Base-by-base conservation (phyloP, 2,888 invertebrate genomes). In the Brenthis daphne region DNA sequence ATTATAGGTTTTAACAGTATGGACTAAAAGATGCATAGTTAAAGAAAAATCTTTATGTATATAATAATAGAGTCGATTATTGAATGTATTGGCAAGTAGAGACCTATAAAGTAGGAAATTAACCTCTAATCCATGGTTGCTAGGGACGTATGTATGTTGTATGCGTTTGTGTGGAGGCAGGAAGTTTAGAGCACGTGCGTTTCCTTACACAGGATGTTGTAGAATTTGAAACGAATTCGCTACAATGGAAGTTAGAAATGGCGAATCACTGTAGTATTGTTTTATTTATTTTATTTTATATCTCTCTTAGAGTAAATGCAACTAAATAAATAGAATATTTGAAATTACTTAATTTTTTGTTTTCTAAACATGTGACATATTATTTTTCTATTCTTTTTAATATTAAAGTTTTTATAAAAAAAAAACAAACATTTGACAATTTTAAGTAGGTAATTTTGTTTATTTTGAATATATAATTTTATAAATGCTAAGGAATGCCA, bases 131-230 rank as follows among this genome's bases (percentile, higher is more conserved):
- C 54, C 6, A 57, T 64, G 55, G 51, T 61, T 55, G 50, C 8
- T 56, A 57, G 51, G 54, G 48, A 54, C 29, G 54, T 16, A 47
- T 55, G 33, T 47, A 51, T 56, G n/a, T 20, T 33, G 53, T 53
- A 51, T 58, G 47, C 8, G 47, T 63, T 66, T 72, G 29, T 56
- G 65, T 73, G 37, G 74, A 58, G 77, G 80, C 90, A 87, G 90
- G 90, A 90, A 90, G 90, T 88, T 85, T 85, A 85, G 76, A 80
- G 88, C 92, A 90, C 90, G 92, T 90, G 92, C 89, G 87, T 80
- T 86, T 87, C 86, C 85, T 82, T 74, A 77, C 87, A 91, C 92
- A 92, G 92, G 92, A 92, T 92, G 92, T 90, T 92, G 89, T 83
- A 89, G 88, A 88, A 85, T 83, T 82, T 84, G 82, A 85, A 82